Evolutionary conservation across 2,113 vertebrate species (phyloP).

Genomic region (Psophia crepitans): DNA sequence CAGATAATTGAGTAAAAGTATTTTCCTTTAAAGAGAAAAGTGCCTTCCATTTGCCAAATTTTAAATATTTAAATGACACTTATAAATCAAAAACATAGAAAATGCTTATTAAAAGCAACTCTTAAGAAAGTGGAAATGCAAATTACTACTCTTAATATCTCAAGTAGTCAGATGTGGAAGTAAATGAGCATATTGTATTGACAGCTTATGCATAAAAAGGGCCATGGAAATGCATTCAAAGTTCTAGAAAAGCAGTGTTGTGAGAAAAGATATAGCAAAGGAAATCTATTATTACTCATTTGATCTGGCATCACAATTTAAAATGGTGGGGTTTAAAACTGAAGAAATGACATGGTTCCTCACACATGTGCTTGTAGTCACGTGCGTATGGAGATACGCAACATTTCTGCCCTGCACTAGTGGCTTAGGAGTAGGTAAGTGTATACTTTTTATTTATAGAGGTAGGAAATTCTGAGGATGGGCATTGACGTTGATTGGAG

Average conservation of each 20-base stretch:
- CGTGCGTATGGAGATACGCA: not conserved
- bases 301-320: not conserved
- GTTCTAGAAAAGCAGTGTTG: not conserved
- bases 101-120: not conserved
- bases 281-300: not conserved
- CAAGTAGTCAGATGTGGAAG: not conserved
- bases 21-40: not conserved
- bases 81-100: not conserved
- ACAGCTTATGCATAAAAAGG: constrained; percentile 11
- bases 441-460: not conserved
- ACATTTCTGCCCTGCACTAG: not conserved
- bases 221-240: not conserved
- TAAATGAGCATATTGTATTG: not conserved
- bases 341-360: not conserved
- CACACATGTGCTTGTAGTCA: not conserved
- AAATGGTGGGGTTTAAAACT: not conserved
- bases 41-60: not conserved
- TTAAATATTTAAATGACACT: not conserved
- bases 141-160: not conserved
- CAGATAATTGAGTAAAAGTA: not conserved
- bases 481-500: not conserved
- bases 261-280: constrained; percentile 18
- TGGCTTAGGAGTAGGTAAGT: not conserved
- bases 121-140: not conserved
- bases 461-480: not conserved